phyloP scores from a whole-genome alignment of 1,140 invertebrate genomes.

The Bombus soroeensis region DNA sequence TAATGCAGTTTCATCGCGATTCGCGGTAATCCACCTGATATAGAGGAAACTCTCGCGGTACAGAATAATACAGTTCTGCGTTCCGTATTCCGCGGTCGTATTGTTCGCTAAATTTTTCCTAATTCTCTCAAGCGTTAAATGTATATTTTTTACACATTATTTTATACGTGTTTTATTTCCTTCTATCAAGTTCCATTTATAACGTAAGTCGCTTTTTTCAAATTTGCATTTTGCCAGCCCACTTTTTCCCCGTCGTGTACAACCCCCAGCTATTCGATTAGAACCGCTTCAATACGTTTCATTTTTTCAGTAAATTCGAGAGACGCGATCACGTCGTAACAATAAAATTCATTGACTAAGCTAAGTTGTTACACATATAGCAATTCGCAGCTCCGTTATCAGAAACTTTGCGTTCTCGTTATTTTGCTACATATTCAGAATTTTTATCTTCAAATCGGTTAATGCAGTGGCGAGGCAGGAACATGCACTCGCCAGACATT shows the following conservation, averaged over 20 bases:
- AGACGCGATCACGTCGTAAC: neutral
- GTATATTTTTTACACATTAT: neutral
- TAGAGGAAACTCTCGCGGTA: neutral
- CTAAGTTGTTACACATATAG: too few species aligned
- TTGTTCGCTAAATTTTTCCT: neutral
- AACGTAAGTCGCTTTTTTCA: neutral
- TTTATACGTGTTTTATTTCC: too few species aligned
- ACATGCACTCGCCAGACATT: too few species aligned
- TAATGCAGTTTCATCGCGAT: too few species aligned
- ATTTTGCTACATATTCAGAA: neutral
- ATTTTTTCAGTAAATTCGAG: neutral
- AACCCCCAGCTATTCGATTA: neutral
- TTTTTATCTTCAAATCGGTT: too few species aligned
- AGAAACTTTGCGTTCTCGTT: neutral
- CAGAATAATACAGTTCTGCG: neutral
- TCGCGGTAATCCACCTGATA: neutral
- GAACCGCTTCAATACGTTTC: neutral
- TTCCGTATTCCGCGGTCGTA: neutral
- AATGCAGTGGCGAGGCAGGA: too few species aligned
- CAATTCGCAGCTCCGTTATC: too few species aligned
- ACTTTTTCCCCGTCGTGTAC: neutral
- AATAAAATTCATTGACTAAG: neutral
- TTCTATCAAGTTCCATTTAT: neutral
- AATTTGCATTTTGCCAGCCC: neutral
- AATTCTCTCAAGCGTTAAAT: neutral